These are phyloP conservation scores for Masnerella sp. DNA, from an alignment of 2,888 invertebrate species.

Conservation along the genomic window DNA sequence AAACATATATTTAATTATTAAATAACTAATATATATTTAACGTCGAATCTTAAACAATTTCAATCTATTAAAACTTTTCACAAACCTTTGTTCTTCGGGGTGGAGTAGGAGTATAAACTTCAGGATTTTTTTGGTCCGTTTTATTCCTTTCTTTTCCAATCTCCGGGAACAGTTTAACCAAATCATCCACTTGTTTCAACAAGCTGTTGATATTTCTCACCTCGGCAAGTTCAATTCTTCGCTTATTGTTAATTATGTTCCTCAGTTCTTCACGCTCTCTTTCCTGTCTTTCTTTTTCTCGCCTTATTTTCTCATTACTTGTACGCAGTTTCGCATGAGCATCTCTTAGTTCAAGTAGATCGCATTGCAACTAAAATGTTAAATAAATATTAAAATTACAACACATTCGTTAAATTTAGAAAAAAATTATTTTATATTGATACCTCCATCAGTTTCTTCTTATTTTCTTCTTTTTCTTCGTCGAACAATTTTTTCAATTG, in stretches of 20 bases:
- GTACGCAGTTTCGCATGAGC: conserved; percentile 94
- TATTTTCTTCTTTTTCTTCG: conserved; percentile 93
- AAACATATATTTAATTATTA: no score
- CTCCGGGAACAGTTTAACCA: conserved; percentile 88
- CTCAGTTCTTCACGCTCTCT: conserved; percentile 85
- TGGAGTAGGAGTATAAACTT: conserved; percentile 83
- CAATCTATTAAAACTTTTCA: no score
- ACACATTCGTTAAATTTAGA: no score
- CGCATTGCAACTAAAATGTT: conserved; percentile 86
- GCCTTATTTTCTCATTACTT: conserved; percentile 91
- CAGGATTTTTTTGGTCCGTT: conserved; percentile 77
- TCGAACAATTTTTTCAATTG: conserved; percentile 90
- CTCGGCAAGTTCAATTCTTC: conserved; percentile 82
- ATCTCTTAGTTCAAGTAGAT: conserved; percentile 91
- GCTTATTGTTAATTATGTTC: conserved; percentile 78
- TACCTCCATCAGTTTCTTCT: conserved; percentile 85
- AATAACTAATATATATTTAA: no score
- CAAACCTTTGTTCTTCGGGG: conserved; percentile 84
- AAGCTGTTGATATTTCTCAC: conserved; percentile 85
- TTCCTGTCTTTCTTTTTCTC: conserved; percentile 92
- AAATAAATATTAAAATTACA: no score
- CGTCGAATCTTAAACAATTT: no score
- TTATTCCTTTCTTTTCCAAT: conserved; percentile 48
- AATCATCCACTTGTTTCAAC: conserved; percentile 88
- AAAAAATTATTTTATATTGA: no score